These are phyloP conservation scores for Phortica variegata DNA, from an alignment of 1,140 invertebrate species.

Conservation along the genomic window DNA sequence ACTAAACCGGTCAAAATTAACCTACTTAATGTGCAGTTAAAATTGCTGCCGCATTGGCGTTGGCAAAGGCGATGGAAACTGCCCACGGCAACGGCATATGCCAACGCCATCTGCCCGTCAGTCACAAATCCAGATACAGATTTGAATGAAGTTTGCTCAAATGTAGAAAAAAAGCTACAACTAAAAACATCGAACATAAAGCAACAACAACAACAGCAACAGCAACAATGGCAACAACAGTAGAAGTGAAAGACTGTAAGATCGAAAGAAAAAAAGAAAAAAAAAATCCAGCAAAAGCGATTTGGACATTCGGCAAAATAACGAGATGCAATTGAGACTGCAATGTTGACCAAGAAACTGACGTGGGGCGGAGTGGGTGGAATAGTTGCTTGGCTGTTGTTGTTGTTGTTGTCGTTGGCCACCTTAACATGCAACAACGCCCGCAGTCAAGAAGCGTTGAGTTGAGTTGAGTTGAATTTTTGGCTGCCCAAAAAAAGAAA, in stretches of 20 bases:
- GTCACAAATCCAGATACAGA: constrained; percentile 13
- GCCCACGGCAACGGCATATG: no score
- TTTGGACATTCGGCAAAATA: no score
- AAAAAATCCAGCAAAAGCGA: no score
- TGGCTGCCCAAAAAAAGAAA: no score
- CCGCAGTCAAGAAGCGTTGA: no score
- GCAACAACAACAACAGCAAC: constrained; percentile 4
- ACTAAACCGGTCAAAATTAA: constrained; percentile 50
- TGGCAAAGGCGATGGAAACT: constrained; percentile 12
- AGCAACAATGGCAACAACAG: constrained; percentile 4
- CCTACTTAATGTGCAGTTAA: constrained; percentile 38
- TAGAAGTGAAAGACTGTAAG: constrained; percentile 6
- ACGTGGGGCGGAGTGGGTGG: neutral
- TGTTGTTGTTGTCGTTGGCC: no score
- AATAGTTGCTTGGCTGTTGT: no score
- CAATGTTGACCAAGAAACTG: neutral
- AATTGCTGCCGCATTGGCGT: constrained; percentile 29
- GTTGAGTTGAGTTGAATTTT: no score
- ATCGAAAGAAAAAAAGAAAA: constrained; percentile 49
- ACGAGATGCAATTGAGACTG: constrained; percentile 6
- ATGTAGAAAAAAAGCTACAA: constrained; percentile 15
- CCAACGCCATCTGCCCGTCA: no score
- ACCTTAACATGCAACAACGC: no score
- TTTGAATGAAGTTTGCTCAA: constrained; percentile 29
- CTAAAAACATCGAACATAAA: no score